Conservation (phyloP, 2,888 invertebrate genomes). For the Nomada fucata region DNA sequence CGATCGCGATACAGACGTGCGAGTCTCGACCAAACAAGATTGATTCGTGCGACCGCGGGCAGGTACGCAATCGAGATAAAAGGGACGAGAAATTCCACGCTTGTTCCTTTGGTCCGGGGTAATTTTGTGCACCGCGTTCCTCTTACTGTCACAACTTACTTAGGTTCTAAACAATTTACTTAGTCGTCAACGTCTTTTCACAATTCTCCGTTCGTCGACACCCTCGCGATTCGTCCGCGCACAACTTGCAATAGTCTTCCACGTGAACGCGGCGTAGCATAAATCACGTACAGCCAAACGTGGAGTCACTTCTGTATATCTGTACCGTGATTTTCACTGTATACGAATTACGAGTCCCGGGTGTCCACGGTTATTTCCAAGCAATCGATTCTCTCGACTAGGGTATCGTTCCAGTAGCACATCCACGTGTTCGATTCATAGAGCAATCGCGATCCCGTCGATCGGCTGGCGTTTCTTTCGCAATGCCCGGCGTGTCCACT, state of each 20-base stretch:
- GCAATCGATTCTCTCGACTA: background rate
- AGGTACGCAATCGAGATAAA: background rate
- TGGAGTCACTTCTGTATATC: conserved; percentile 3
- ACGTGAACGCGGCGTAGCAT: conserved; percentile 16
- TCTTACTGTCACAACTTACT: background rate
- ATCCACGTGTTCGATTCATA: too few relatives aligned
- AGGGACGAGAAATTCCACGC: background rate
- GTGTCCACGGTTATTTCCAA: background rate
- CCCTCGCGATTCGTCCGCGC: conserved; percentile 19
- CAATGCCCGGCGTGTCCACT: too few relatives aligned
- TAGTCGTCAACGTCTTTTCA: background rate
- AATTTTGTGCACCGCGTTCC: background rate
- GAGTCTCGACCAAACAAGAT: background rate
- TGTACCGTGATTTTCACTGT: conserved; percentile 1
- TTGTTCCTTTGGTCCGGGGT: background rate
- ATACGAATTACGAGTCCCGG: background rate
- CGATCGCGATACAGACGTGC: background rate
- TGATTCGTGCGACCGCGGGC: background rate
- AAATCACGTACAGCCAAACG: conserved; percentile 29
- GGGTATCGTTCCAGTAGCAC: too few relatives aligned
- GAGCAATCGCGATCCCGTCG: background rate
- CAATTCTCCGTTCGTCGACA: background rate
- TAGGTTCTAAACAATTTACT: too few relatives aligned
- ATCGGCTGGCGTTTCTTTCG: background rate
- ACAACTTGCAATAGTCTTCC: background rate